Evolutionary conservation across 2,888 invertebrate genomes (phyloP), one percentile per base, ranked within the genome.

Genomic region (Microdon myrmicae): DNA sequence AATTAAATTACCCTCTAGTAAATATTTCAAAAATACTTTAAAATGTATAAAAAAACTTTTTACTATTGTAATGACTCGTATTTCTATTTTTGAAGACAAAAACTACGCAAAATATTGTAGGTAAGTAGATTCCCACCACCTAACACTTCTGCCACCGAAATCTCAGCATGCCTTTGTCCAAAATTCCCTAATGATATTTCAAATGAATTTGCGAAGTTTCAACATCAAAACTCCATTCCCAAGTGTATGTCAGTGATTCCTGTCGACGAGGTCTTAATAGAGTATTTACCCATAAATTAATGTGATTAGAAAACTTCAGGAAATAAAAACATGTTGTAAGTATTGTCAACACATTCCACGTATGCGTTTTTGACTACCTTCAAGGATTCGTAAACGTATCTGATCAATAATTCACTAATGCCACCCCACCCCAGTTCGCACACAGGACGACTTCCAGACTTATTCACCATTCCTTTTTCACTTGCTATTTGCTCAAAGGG

Each of bases 211-310:
- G 8, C 19, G 9, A n/a, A 7, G 22, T 8, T 22, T 22, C 8
- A 22, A 22, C 22, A 10, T n/a, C 28, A 28, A 28, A n/a, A 22
- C 5, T 39, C 2, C 26, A 29, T 8, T 7, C 26, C 3, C 13
- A 29, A 22, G 8, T 9, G 13, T 16, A 19, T 48, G 17, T 10
- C 19, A 34, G n/a, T n/a, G n/a, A n/a, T 31, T 12, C 22, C 3
- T 16, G 20, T 9, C 13, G 17, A 32, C 19, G 17, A 44, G 43
- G 28, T 41, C 38, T 56, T 48, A 56, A 61, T 56, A 45, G 49
- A 56, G 55, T 49, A 23, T 32, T 48, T 12, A n/a, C n/a, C n/a
- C n/a, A n/a, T n/a, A 26, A 55, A 59, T 37, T 39, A 44, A 55
- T 38, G 39, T 48, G 43, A 55, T 39, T 44, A 48, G 43, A 48